Evolutionary conservation across 2,888 invertebrate genomes (phyloP), one percentile per base, ranked within the genome.

Genomic region (Aricia artaxerxes): DNA sequence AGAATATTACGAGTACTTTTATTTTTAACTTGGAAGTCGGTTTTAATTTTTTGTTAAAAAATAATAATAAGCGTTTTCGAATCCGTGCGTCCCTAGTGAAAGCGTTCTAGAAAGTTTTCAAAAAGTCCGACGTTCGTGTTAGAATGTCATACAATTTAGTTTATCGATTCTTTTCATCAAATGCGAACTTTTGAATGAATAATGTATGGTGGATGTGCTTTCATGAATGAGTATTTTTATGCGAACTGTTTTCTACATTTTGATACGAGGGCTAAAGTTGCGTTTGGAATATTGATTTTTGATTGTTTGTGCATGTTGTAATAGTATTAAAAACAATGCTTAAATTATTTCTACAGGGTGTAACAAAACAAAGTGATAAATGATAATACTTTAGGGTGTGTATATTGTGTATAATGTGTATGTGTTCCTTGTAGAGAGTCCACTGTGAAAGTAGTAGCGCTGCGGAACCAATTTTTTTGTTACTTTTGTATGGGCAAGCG

Each of bases 141-240:
- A 6, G 61, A 61, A 61, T 61, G 61, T 24, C 61, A 24, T 61
- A n/a, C 31, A 64, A 64, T 31, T 64, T 31, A 24, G 31, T 64
- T 31, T 31, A 31, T 64, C 31, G 64, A 64, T 64, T 64, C 64
- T 31, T 64, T 64, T 64, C 64, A 64, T 64, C 64, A 64, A 64
- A 64, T 31, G 64, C 11, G 64, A 31, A 64, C 24, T 64, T 64
- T 64, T 24, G 31, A 24, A 64, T 64, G 64, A 64, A 64, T 64
- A 31, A 24, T 31, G 64, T 31, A 64, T 64, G 64, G 11, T 31
- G 24, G 64, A 31, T 31, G 64, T 64, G 64, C 31, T 64, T 64
- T 64, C 2, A 31, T 31, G 31, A 64, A 64, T 64, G 4, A 31
- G 64, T 64, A 11, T 64, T 64, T 61, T 31, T 64, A 31, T 64